Evolutionary conservation across 35 echinoderm and acorn worm genomes (phyloP).

Genomic region (Eucidaris tribuloides): DNA sequence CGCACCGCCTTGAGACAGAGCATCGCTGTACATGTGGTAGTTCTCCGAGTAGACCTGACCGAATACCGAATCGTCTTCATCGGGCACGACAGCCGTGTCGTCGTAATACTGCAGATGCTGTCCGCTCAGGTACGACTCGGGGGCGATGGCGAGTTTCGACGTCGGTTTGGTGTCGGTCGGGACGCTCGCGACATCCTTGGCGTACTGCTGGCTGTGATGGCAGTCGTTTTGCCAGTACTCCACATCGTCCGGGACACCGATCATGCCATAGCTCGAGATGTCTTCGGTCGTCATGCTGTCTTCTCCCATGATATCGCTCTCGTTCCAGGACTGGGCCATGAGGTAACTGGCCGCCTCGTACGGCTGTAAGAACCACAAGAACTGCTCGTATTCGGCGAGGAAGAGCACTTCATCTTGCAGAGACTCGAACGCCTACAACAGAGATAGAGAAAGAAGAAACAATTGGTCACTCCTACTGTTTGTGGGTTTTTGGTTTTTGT

Average conservation of each 20-base stretch:
- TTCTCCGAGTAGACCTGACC: not conserved
- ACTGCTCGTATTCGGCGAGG: constrained; percentile 51
- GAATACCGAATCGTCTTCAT: not conserved
- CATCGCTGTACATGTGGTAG: constrained; percentile 13
- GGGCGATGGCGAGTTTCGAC: not conserved
- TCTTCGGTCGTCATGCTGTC: constrained; percentile 9
- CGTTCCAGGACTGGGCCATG: constrained; percentile 39
- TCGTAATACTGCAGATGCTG: not conserved
- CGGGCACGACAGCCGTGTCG: constrained; percentile 68
- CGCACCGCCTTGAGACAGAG: not conserved
- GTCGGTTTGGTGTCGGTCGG: not conserved
- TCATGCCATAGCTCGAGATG: not conserved
- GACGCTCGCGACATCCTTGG: constrained; percentile 47
- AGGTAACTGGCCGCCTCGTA: constrained; percentile 67
- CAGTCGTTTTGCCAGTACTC: constrained; percentile 16
- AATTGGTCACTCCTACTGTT: too few relatives aligned
- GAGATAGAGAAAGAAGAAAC: not conserved
- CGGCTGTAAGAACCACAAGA: constrained; percentile 94
- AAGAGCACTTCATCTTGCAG: constrained; percentile 50
- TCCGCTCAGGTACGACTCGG: not conserved
- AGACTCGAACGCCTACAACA: constrained; percentile 43
- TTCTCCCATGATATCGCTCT: constrained; percentile 11
- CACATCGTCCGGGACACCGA: constrained; percentile 7
- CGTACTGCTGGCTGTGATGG: constrained; percentile 12
- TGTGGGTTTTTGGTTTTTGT: too few relatives aligned